Conservation (phyloP, 2,888 invertebrate genomes). For the Cenopis cana region DNA sequence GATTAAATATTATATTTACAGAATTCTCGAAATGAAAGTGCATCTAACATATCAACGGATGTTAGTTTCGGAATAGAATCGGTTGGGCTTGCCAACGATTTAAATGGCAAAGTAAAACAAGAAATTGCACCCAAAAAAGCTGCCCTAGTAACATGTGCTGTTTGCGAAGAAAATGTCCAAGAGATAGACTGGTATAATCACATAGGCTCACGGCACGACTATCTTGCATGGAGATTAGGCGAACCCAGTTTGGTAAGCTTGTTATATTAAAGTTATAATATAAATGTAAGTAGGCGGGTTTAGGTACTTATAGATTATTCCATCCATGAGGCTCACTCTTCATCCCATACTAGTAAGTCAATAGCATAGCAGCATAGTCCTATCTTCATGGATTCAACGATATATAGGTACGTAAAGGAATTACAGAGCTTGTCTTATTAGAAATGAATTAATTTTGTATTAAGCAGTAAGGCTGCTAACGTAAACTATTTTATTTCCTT, state of each 20-base stretch:
- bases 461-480: no score
- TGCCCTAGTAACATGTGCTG: constrained; percentile 1
- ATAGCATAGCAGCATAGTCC: neutral
- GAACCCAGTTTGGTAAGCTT: constrained; percentile 38
- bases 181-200: constrained; percentile 8
- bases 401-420: no score
- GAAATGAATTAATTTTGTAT: no score
- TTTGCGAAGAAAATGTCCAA: constrained; percentile 2
- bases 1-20: neutral
- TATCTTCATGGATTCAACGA: no score
- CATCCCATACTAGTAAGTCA: neutral
- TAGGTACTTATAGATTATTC: neutral
- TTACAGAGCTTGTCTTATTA: no score
- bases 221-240: constrained; percentile 17
- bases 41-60: neutral
- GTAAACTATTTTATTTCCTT: no score
- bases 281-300: no score
- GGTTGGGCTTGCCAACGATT: neutral
- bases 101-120: neutral
- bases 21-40: neutral
- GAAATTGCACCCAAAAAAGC: neutral
- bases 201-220: constrained; percentile 8
- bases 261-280: neutral
- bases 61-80: neutral
- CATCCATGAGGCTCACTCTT: neutral